Percentiles rank a stretch among this genome's conserved stretches.
These are phyloP conservation scores for Sterrhoptilus dennistouni DNA, from an alignment of 2,113 vertebrate species.

Conservation along the genomic window DNA sequence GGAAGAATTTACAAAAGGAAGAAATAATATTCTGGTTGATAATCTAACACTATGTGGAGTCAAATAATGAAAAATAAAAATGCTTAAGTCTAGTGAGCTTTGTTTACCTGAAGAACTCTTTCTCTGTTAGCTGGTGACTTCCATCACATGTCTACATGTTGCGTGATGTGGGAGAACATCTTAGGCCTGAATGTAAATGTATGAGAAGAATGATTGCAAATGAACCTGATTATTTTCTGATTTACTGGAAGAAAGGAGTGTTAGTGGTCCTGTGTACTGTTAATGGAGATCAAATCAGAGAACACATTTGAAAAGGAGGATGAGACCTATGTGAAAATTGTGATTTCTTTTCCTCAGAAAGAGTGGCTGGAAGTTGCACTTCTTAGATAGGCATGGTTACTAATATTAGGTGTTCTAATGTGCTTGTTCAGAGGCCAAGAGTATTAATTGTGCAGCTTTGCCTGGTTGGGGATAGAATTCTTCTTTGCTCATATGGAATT, in stretches of 20 bases:
- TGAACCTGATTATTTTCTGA: not conserved
- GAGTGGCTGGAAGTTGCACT: not conserved
- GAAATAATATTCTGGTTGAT: not conserved
- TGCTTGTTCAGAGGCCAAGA: not conserved
- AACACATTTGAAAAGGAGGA: not conserved
- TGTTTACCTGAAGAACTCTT: not conserved
- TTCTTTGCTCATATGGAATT: not conserved
- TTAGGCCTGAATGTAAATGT: not conserved
- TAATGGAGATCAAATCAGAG: not conserved
- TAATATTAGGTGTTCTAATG: not conserved
- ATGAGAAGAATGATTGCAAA: not conserved
- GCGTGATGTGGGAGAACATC: not conserved
- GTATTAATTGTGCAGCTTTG: not conserved
- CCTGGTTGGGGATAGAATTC: not conserved
- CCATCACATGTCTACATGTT: not conserved
- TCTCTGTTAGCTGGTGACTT: not conserved
- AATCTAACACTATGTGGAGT: not conserved
- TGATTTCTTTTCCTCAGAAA: not conserved
- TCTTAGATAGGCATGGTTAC: not conserved
- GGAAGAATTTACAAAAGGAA: not conserved
- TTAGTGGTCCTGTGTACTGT: not conserved
- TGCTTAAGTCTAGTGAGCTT: not conserved
- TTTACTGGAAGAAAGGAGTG: not conserved
- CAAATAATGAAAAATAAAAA: not conserved
- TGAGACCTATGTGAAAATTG: not conserved